phyloP scores from a whole-genome alignment of 2,113 vertebrate species.

The Fregetta grallaria region DNA sequence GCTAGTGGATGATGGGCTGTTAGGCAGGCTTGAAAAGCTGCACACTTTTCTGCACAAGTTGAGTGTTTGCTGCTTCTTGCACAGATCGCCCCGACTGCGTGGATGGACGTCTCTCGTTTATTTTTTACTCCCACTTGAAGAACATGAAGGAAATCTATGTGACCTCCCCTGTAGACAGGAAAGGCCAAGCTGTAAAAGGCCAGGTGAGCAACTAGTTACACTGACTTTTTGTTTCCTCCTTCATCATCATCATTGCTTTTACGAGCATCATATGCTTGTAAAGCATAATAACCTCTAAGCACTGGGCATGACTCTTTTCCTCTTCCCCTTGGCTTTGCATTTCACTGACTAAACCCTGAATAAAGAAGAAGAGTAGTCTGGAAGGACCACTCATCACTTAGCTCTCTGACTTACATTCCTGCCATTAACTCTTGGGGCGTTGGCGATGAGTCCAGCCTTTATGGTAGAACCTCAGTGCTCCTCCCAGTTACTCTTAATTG shows the following conservation, averaged over 20 bases:
- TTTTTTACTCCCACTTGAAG: constrained; percentile 92
- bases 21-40: not conserved
- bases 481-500: not conserved
- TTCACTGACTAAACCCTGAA: not conserved
- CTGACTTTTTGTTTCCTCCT: not conserved
- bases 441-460: not conserved
- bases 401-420: not conserved
- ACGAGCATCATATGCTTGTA: not conserved
- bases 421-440: not conserved
- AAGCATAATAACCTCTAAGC: not conserved
- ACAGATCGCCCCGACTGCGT: constrained; percentile 91
- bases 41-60: not conserved
- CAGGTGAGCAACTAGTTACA: constrained; percentile 77
- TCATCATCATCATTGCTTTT: not conserved
- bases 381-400: not conserved
- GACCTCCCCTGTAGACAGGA: constrained; percentile 77
- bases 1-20: not conserved
- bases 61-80: not conserved
- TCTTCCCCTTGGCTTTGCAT: not conserved
- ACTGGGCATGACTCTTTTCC: not conserved
- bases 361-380: not conserved
- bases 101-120: constrained; percentile 85
- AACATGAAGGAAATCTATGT: constrained; percentile 94
- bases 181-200: constrained; percentile 82
- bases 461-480: not conserved